Conservation (phyloP, 2,797 vertebrate genomes). For the Myripristis jacobus region DNA sequence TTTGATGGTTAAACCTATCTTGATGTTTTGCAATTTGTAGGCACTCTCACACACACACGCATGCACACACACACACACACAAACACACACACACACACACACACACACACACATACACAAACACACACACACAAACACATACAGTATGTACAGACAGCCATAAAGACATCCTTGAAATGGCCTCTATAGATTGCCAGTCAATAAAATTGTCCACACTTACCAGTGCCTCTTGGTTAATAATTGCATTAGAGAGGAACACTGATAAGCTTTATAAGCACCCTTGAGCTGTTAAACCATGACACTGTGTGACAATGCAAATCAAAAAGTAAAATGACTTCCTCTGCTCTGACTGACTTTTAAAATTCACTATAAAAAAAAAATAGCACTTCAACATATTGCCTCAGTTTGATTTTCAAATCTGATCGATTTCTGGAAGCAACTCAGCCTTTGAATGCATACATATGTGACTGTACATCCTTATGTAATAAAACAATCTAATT, state of each 20-base stretch:
- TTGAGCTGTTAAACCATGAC: neutral
- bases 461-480: neutral
- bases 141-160: neutral
- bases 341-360: neutral
- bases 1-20: neutral
- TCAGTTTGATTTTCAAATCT: neutral
- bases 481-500: conserved; percentile 31
- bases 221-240: conserved; percentile 54
- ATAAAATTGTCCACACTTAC: neutral
- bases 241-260: conserved; percentile 34
- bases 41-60: neutral
- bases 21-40: too few relatives aligned
- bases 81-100: neutral
- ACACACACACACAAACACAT: neutral
- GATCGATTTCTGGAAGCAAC: neutral
- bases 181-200: neutral
- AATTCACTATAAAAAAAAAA: too few relatives aligned
- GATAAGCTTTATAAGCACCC: conserved; percentile 36
- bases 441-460: neutral
- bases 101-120: too few relatives aligned
- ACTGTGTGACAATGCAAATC: neutral
- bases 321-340: too few relatives aligned
- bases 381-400: too few relatives aligned
- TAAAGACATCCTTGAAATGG: neutral
- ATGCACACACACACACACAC: neutral